These are phyloP conservation scores for Apomyelois bistriatella DNA, from an alignment of 2,888 invertebrate species.

Conservation along the genomic window DNA sequence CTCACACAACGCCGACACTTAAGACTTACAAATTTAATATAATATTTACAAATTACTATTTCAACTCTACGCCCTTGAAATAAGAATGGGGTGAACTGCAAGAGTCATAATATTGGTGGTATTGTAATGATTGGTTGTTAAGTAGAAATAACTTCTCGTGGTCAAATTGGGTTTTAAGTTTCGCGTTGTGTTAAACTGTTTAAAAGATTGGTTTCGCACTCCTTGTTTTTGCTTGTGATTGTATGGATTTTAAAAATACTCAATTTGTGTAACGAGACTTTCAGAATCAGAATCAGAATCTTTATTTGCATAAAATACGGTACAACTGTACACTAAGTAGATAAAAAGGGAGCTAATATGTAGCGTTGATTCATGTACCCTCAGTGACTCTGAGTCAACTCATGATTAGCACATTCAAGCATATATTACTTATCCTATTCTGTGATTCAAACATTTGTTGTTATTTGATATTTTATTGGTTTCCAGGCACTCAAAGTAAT, in stretches of 20 bases:
- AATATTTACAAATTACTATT: background rate
- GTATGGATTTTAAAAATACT: background rate
- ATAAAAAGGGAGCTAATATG: too few species aligned
- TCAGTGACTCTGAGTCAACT: too few species aligned
- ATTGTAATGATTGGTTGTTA: slow-evolving; percentile 40
- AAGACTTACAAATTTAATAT: slow-evolving; percentile 21
- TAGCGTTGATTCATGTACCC: too few species aligned
- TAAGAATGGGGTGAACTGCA: slow-evolving; percentile 17
- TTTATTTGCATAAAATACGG: too few species aligned
- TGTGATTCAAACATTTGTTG: too few species aligned
- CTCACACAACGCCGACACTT: slow-evolving; percentile 41
- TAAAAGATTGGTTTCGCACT: slow-evolving; percentile 8
- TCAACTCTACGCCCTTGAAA: background rate
- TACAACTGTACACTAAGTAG: too few species aligned
- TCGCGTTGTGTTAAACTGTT: slow-evolving; percentile 22
- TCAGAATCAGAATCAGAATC: too few species aligned
- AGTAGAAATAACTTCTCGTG: slow-evolving; percentile 40
- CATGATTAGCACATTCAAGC: too few species aligned
- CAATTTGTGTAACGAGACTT: too few species aligned
- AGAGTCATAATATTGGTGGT: slow-evolving; percentile 19
- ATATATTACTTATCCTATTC: too few species aligned
- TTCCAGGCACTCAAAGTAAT: too few species aligned
- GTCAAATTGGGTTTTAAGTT: slow-evolving; percentile 41
- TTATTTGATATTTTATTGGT: too few species aligned
- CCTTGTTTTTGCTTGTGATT: background rate